These are phyloP conservation scores for Drosophila sulfurigaster DNA, from an alignment of 1,140 invertebrate species.

Conservation along the genomic window DNA sequence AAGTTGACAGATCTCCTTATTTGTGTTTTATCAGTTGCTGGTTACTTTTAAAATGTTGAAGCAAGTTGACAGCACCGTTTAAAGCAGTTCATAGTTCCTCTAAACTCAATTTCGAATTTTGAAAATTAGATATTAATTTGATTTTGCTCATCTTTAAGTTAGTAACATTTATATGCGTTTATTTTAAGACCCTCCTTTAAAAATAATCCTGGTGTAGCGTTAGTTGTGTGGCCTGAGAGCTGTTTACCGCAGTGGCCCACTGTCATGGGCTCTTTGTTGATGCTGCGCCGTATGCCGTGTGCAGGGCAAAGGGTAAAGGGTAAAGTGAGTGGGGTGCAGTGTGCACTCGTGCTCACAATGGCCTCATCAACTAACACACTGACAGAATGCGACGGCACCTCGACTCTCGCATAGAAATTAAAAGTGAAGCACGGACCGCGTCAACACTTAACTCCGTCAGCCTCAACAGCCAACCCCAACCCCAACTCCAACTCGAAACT, in stretches of 20 bases:
- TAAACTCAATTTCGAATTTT: too few species aligned
- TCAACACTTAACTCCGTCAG: slow-evolving; percentile 46
- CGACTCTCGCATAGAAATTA: slow-evolving; percentile 42
- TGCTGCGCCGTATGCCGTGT: too few species aligned
- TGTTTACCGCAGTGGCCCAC: background rate
- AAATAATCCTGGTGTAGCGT: background rate
- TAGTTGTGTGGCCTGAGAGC: background rate
- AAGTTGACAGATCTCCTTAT: too few species aligned
- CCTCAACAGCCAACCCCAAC: slow-evolving; percentile 1
- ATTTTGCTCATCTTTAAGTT: too few species aligned
- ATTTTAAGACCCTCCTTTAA: background rate
- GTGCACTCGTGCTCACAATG: slow-evolving; percentile 51
- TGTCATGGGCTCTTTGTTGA: background rate
- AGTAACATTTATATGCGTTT: too few species aligned
- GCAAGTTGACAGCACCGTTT: too few species aligned
- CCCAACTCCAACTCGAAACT: background rate
- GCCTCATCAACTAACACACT: slow-evolving; percentile 62
- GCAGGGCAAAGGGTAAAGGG: too few species aligned
- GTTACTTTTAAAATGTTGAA: too few species aligned
- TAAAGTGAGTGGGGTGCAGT: background rate
- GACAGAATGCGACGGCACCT: slow-evolving; percentile 29
- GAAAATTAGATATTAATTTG: too few species aligned
- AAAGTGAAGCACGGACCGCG: slow-evolving; percentile 58
- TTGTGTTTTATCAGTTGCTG: too few species aligned
- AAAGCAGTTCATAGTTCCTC: too few species aligned